phyloP scores from a whole-genome alignment of 2,113 vertebrate genomes.

The Pseudorhombus dupliciocellatus region DNA sequence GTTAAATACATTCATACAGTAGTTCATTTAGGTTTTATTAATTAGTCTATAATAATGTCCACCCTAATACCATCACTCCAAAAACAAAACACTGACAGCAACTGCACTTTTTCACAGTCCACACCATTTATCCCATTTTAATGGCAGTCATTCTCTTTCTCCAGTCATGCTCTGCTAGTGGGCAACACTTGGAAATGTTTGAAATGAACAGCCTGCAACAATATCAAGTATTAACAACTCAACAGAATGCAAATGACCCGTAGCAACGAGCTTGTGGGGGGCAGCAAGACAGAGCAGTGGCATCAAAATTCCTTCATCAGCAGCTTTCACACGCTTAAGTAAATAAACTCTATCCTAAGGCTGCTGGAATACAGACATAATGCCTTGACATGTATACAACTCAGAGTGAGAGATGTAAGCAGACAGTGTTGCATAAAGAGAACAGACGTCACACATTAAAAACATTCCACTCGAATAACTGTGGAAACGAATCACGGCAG shows the following conservation, averaged over 20 bases:
- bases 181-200: constrained; percentile 60
- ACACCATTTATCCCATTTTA: constrained; percentile 54
- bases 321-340: constrained; percentile 60
- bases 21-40: too few species aligned
- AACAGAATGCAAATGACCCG: constrained; percentile 77
- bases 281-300: constrained; percentile 64
- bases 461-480: constrained; percentile 25
- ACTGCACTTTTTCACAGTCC: constrained; percentile 10
- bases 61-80: background rate
- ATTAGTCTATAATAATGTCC: too few species aligned
- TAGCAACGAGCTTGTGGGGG: constrained; percentile 78
- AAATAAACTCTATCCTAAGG: constrained; percentile 68
- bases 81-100: background rate
- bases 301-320: constrained; percentile 71
- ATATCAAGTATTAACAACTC: constrained; percentile 76
- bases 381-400: constrained; percentile 60
- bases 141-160: constrained; percentile 36
- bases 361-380: constrained; percentile 63
- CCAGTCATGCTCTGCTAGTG: constrained; percentile 48
- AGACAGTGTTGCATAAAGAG: constrained; percentile 9
- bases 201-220: constrained; percentile 72
- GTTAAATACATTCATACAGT: too few species aligned
- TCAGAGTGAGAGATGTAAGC: constrained; percentile 35
- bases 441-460: constrained; percentile 22
- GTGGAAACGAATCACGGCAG: constrained; percentile 7